Conservation (phyloP, 2,888 invertebrate genomes). For the Brachypalpus laphriformis region DNA sequence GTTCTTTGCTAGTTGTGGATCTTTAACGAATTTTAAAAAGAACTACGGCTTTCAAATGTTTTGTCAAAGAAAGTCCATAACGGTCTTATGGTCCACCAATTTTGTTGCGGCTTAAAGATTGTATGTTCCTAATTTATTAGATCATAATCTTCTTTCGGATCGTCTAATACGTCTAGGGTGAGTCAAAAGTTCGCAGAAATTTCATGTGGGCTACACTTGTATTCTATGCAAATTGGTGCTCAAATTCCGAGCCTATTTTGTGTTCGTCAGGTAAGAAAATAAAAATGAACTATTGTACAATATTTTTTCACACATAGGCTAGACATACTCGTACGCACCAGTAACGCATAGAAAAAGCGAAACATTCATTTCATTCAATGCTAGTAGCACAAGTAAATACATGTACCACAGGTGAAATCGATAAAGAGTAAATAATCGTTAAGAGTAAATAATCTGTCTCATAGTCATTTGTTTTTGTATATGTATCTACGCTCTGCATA, state of each 20-base stretch:
- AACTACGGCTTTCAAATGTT: too few relatives aligned
- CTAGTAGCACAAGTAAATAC: constrained; percentile 4
- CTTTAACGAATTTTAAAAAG: too few relatives aligned
- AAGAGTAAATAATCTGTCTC: constrained; percentile 7
- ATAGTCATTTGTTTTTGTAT: constrained; percentile 41
- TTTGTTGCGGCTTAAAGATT: too few relatives aligned
- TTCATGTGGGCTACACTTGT: not conserved
- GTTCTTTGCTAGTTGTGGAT: too few relatives aligned
- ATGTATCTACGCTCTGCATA: not conserved
- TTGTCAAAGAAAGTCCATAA: too few relatives aligned
- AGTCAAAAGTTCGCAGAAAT: too few relatives aligned
- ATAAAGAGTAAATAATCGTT: not conserved
- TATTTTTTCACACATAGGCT: not conserved
- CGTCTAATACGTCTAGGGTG: too few relatives aligned
- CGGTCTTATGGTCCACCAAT: too few relatives aligned
- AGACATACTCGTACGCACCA: not conserved
- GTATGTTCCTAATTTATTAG: too few relatives aligned
- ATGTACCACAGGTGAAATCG: not conserved
- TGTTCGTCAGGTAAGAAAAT: constrained; percentile 8
- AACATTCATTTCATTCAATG: constrained; percentile 21
- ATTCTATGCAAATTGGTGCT: not conserved
- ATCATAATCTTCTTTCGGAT: too few relatives aligned
- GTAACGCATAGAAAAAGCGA: not conserved
- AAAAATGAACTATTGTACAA: not conserved
- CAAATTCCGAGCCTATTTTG: not conserved